Percentiles rank a stretch among this genome's conserved stretches.
These are phyloP conservation scores for Acrossocheilus wenchowensis DNA, from an alignment of 2,797 vertebrate genomes.

Conservation along the genomic window DNA sequence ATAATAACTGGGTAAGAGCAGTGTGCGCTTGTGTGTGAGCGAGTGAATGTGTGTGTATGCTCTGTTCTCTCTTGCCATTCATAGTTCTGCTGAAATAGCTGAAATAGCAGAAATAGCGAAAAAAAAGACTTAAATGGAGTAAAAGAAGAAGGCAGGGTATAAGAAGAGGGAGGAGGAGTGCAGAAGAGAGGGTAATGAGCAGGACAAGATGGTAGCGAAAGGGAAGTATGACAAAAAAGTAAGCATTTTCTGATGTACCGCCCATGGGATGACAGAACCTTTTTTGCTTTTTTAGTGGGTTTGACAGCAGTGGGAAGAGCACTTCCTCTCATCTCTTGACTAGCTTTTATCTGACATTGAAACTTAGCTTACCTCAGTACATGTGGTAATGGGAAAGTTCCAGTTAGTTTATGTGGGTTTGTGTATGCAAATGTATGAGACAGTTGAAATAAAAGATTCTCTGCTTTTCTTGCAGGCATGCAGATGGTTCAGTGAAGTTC, in stretches of 20 bases:
- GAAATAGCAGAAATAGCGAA: constrained; percentile 55
- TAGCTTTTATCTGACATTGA: constrained; percentile 47
- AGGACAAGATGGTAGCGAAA: constrained; percentile 19
- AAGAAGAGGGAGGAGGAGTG: constrained; percentile 9
- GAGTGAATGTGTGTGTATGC: constrained; percentile 3
- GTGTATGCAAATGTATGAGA: constrained; percentile 13
- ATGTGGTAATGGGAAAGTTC: constrained; percentile 21
- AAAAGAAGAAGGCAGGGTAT: constrained; percentile 23
- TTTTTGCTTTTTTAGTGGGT: constrained; percentile 23
- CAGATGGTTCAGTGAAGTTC: constrained; percentile 98
- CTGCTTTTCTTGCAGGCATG: constrained; percentile 83
- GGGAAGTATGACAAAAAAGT: constrained; percentile 40
- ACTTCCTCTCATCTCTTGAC: constrained; percentile 46
- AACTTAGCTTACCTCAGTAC: constrained; percentile 17
- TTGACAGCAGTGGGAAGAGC: constrained; percentile 49
- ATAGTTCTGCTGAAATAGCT: constrained; percentile 61
- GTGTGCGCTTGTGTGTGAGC: neutral
- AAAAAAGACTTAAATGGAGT: constrained; percentile 33
- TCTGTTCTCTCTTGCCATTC: constrained; percentile 42
- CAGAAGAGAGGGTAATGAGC: constrained; percentile 40
- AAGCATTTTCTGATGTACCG: constrained; percentile 46
- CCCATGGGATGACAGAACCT: constrained; percentile 42
- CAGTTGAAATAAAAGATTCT: constrained; percentile 25
- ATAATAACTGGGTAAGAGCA: constrained; percentile 95
- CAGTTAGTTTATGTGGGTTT: constrained; percentile 23